Base-by-base conservation (phyloP, 2,797 vertebrate genomes). In the Pseudochirops corinnae region DNA sequence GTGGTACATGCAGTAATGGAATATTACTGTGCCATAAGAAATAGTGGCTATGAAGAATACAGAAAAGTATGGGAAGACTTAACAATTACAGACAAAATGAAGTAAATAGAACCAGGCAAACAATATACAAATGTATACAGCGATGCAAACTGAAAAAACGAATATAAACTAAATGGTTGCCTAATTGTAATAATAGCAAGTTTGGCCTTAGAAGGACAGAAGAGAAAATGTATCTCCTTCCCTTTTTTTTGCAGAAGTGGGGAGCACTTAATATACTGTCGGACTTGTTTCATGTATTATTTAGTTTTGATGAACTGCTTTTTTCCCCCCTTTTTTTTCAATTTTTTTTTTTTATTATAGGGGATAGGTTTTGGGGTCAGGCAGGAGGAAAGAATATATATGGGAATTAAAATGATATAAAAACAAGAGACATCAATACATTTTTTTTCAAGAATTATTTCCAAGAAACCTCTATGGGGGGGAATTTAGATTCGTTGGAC, bases 391-490 rank as follows among this genome's bases (percentile, higher is more conserved):
- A 87, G 39, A 4, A 87, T 26, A 46, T 46, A 87, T 24, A 1
- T 46, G 74, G 21, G 46, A 46, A 46, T 82, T 24, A 46, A 74
- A 82, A 82, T 24, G n/a, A 46, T 82, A 9, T 82, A 46, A 39
- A 82, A 82, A 82, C 39, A 82, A 82, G 46, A 46, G 74, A 82
- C 21, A 82, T 39, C 62, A 74, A 67, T 39, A 21, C 0, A n/a
- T 74, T 67, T 18, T 67, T 67, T 67, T 67, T n/a, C 2, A 46
- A 91, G 91, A 91, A 53, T 31, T 13, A 46, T 5, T 57, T 94
- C 95, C 60, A 39, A 60, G 93, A 96, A 91, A 93, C 57, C 91
- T 46, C 93, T 74, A 24, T 33, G 53, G 92, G 52, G 52, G 29
- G 57, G 7, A 46, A 87, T 87, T 87, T 50, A 26, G 39, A 87